Evolutionary conservation across 2,113 vertebrate genomes (phyloP), one percentile per base, ranked within the genome.

Genomic region (Sebastes fasciatus): DNA sequence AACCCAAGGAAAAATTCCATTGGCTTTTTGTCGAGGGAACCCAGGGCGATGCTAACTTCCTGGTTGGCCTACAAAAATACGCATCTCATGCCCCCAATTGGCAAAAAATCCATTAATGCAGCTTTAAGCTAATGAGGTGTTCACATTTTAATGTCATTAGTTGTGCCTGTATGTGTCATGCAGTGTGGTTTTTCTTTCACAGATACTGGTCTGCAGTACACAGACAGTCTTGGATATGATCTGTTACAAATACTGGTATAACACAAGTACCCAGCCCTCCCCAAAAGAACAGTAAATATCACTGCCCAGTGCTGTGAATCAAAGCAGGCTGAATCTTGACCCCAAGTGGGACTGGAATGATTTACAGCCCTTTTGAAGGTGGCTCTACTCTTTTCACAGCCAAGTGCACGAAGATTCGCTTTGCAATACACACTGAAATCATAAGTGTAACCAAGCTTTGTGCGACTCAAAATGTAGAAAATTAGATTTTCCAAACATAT

Each of bases 351-450:
- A 64, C 12, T 26, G 5, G 23, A 65, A 63, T 67, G 26, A 68
- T 75, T 63, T 73, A 63, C 26, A 66, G 48, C 26, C 62, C 16
- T 61, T 65, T 71, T 75, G 45, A 65, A 63, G 34, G 26, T 71
- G 65, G 16, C 57, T 84, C 5, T 17, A n/a, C 52, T 73, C 61
- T 40, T 43, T 58, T 48, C n/a, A 34, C 51, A 52, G 55, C 49
- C 49, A 49, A 66, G 48, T 66, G 46, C 23, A 16, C 66, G 77
- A 49, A 48, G 67, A 72, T 68, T 78, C 13, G 4, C n/a, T n/a
- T 58, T 81, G 52, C 26, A 54, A 40, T 61, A 54, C 16, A 43
- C 10, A 58, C 17, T 11, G 17, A 48, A 57, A 54, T 17, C 16
- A n/a, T 1, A 6, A 74, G 48, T 75, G 73, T 79, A 66, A 63